Base-by-base conservation (phyloP, 2,797 vertebrate genomes). In the Pangasius mekongensis region DNA sequence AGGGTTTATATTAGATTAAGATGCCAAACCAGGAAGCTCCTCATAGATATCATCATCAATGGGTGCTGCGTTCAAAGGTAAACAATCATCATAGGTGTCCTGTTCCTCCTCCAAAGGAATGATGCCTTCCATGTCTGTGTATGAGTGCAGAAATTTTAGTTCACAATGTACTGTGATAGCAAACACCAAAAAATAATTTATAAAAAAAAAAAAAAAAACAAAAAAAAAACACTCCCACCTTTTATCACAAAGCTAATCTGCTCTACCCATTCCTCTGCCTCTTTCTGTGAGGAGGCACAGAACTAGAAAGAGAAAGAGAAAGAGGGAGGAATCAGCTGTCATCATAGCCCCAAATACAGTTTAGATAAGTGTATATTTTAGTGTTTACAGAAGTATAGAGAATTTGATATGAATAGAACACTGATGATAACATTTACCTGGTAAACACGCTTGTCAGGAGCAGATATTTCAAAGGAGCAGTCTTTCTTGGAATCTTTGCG, bases 401-500 rank as follows among this genome's bases (percentile, higher is more conserved):
- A 88, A 43, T 64, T 9, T 49, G 30, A 85, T 43, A 83, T 66
- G 58, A 54, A 6, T 20, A 84, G 3, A 67, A 30, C 3, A 24
- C 3, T 18, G 22, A 64, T 52, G 36, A 74, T 30, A 20, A 69
- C 4, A 94, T 94, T 87, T 94, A 99, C 98, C 98, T 99, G 98
- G 96, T 99, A 99, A 93, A 97, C 91, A 87, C 98, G 97, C 94
- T 98, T 99, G 97, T 99, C 98, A 84, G 97, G 95, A 95, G 98
- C 98, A 0, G 95, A 96, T 93, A 99, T 96, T 95, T 99, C 98
- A 94, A 99, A 99, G 96, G 97, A 98, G 92, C 97, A 99, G 95
- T 99, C 98, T 93, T 98, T 99, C 96, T 98, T 99, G 52, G 94
- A 95, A 95, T 99, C 98, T 95, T 97, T 99, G 86, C 98, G 95